Base-by-base conservation (phyloP, 53 echinoderm and acorn worm species). In the Hippasteria phrygiana region DNA sequence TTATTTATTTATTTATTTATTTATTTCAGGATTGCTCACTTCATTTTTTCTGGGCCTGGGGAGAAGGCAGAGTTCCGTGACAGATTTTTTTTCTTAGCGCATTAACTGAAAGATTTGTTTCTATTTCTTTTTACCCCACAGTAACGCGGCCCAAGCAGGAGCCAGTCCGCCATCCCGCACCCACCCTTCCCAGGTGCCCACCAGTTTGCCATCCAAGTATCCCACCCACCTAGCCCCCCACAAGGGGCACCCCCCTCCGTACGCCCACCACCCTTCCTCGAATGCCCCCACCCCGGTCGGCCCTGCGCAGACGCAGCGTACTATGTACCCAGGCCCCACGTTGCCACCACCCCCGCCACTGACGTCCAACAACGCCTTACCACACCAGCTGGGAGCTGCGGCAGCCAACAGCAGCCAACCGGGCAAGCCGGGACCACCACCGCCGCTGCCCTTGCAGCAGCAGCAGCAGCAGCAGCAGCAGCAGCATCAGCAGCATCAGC, bases 281-380 rank as follows among this genome's bases (percentile, higher is more conserved):
- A 71, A 79, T 79, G 89, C 79, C 43, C 78, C 89, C 67, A 34
- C 75, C 47, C 48, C 72, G 40, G 39, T 43, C 40, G 75, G 75
- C 63, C 89, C 83, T 80, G 76, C 91, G 14, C 93, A 91, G 53
- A 53, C 83, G 50, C 85, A 66, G 93, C 89, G 75, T 90, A 93
- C 85, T 86, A 99, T 99, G 99, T 99, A 93, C 94, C 91, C 99
- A 82, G 90, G 93, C 87, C 87, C 97, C 20, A 85, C 92, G 67
- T 71, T 99, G 88, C 96, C 94, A 31, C 99, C 99, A 88, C 99
- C 96, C 63, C 94, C 99, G 39, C 99, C 99, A 27, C 85, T 99
- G 90, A 99, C 99, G 43, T 96, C 96, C 83, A 97, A 73, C 55
- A 81, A 71, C 43, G 73, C 72, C 53, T 35, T 36, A 62, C 88